phyloP scores from a whole-genome alignment of 2,888 invertebrate genomes.

The Andricus curvator region DNA sequence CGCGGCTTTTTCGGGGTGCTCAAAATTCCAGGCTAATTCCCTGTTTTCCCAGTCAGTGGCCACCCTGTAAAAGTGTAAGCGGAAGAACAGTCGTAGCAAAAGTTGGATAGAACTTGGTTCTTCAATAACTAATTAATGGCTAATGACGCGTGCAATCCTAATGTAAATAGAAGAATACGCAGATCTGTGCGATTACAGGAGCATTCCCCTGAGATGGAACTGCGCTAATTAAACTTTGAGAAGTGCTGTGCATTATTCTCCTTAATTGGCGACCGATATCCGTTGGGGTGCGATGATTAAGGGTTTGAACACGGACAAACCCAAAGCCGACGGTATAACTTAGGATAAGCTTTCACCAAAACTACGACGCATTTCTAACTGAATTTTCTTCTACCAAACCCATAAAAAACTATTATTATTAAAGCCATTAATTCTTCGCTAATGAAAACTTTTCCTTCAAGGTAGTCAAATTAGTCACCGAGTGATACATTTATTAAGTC shows the following conservation, averaged over 20 bases:
- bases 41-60: no score
- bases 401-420: background rate
- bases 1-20: no score
- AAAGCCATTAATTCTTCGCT: background rate
- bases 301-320: conserved; percentile 37
- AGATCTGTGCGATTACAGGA: conserved; percentile 24
- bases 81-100: background rate
- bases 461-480: background rate
- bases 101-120: conserved; percentile 11
- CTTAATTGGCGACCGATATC: conserved; percentile 54
- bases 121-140: conserved; percentile 40
- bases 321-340: conserved; percentile 16
- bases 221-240: conserved; percentile 52
- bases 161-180: conserved; percentile 35
- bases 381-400: background rate
- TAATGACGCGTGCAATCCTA: conserved; percentile 29
- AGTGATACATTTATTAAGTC: no score
- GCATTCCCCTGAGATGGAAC: conserved; percentile 38
- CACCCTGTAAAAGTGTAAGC: no score
- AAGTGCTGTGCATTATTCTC: conserved; percentile 47
- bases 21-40: no score
- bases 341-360: conserved; percentile 4
- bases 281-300: conserved; percentile 43
- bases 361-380: background rate
- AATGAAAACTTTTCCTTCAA: background rate